A percentile compares a stretch with the other conserved stretches of the same genome.
Conservation (phyloP, 2,888 invertebrate genomes). For the Mellilla xanthometata region DNA sequence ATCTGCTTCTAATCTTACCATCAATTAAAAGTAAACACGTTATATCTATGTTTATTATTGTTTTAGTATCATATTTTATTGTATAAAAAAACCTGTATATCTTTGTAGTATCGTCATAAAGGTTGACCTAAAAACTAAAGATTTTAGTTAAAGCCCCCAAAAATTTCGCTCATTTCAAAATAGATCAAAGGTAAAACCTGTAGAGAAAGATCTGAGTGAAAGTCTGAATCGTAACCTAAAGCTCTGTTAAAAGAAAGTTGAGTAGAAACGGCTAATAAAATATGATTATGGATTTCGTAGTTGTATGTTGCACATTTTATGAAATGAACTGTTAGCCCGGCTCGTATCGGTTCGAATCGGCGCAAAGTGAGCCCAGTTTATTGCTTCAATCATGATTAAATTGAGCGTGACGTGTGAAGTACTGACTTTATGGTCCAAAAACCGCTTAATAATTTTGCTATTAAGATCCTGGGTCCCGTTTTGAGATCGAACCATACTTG, state of each 20-base stretch:
- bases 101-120: constrained; percentile 4
- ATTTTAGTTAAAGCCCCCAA: constrained; percentile 5
- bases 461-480: constrained; percentile 17
- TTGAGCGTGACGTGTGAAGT: constrained; percentile 19
- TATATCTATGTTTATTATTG: too few species aligned
- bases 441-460: constrained; percentile 14
- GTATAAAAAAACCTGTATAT: background rate
- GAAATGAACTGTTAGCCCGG: constrained; percentile 17
- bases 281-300: constrained; percentile 27
- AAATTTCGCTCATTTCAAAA: constrained; percentile 11
- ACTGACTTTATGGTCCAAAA: constrained; percentile 15
- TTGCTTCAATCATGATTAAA: constrained; percentile 19
- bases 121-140: constrained; percentile 7
- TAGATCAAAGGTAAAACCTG: constrained; percentile 26
- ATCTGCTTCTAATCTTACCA: too few species aligned
- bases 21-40: too few species aligned
- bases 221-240: constrained; percentile 24
- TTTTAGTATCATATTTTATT: background rate
- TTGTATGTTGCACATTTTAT: constrained; percentile 23
- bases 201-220: constrained; percentile 23
- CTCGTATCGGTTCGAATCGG: constrained; percentile 13
- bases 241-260: constrained; percentile 31
- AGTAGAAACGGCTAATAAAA: constrained; percentile 25
- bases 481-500: background rate
- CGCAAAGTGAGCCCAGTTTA: constrained; percentile 16